Evolutionary conservation across 2,888 invertebrate species (phyloP), one percentile per base, ranked within the genome.

Genomic region (Morinoia aosen): DNA sequence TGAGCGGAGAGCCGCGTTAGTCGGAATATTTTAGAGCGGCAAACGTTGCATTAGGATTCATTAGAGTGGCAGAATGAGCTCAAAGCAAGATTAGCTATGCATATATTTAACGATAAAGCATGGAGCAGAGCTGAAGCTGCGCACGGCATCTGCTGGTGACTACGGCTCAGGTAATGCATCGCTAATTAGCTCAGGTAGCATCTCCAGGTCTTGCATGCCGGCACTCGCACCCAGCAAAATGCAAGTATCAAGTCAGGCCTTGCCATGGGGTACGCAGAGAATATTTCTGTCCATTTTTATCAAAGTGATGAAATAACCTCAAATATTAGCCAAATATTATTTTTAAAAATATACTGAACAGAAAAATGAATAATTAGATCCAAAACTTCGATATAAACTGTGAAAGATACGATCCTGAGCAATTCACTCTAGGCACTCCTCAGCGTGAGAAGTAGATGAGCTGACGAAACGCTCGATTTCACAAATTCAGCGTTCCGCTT

Each of bases 41-140:
- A 93, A 93, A 90, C 48, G 90, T 93, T 57, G 93, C 56, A 93
- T 93, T 93, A 93, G 58, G 33, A 93, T 93, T 93, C 93, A 93
- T 93, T 57, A 93, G 25, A 93, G 93, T 33, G 56, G 93, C 58
- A 93, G 25, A 56, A 25, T 93, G 93, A 93, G 93, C 93, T 93
- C 93, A 93, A 56, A 93, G 57, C 93, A 93, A 93, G 58, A 93
- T 93, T 93, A 93, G 93, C 93, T 57, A 93, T 93, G 93, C 93
- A 93, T 93, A 93, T 93, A 93, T 93, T 93, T 16, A 93, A 93
- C 57, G 93, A 93, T 93, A 57, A 57, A 90, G 90, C 40, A 39
- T 48, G 40, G 40, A 39, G 40, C 40, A 88, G 48, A 90, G 90
- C 90, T 90, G 40, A 48, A 90, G 48, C 76, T 76, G 76, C 76